These are phyloP conservation scores for Ptilonorhynchus violaceus DNA, from an alignment of 2,113 vertebrate species.

Conservation along the genomic window DNA sequence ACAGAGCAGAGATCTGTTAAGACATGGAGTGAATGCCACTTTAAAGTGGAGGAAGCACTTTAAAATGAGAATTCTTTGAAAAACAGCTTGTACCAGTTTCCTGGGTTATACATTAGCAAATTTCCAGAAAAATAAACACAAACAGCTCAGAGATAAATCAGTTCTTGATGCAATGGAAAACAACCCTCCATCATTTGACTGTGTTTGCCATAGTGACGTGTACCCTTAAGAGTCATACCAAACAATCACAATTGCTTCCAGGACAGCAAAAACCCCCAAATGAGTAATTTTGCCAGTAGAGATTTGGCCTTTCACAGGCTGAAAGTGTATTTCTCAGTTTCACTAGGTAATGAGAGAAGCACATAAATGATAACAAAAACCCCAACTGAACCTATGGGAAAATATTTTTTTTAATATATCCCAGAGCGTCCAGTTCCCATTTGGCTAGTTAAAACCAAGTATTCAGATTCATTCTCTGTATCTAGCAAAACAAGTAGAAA, in stretches of 20 bases:
- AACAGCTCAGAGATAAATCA: not conserved
- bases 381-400: accelerated
- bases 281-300: not conserved
- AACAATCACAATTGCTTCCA: not conserved
- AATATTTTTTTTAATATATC: accelerated
- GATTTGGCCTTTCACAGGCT: not conserved
- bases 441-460: not conserved
- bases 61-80: not conserved
- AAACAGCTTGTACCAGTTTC: not conserved
- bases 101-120: not conserved
- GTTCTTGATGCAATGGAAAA: not conserved
- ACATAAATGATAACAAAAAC: not conserved
- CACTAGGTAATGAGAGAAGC: not conserved
- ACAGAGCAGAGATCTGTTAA: not conserved
- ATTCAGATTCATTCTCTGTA: not conserved
- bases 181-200: not conserved
- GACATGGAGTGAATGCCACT: not conserved
- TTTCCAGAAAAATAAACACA: not conserved
- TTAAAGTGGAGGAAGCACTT: not conserved
- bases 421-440: not conserved
- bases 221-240: not conserved
- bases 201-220: accelerated
- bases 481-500: not conserved
- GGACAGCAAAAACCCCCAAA: not conserved
- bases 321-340: not conserved